Evolutionary conservation across 1,140 invertebrate species (phyloP).

Genomic region (Copidosoma floridanum): DNA sequence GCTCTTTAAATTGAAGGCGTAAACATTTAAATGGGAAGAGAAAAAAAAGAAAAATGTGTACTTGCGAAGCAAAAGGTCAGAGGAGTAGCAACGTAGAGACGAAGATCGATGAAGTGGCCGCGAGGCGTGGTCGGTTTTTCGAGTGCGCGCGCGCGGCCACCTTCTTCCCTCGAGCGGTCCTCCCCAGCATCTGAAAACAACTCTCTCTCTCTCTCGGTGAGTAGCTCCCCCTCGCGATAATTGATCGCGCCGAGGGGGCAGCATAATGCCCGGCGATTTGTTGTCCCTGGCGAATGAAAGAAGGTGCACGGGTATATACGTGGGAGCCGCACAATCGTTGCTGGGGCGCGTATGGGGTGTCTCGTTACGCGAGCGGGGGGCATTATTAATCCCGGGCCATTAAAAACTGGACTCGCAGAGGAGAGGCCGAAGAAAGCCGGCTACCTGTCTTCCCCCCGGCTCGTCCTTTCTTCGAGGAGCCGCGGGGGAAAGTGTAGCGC

Average conservation of each 20-base stretch:
- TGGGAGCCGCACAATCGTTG: slow-evolving; percentile 44
- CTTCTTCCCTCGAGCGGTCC: not conserved
- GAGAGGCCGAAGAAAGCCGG: not conserved
- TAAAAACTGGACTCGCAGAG: slow-evolving; percentile 50
- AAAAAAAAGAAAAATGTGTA: no score
- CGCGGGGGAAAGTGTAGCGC: no score
- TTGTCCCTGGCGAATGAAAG: no score
- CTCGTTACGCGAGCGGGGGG: no score
- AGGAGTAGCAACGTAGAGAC: slow-evolving; percentile 25
- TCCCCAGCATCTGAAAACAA: not conserved
- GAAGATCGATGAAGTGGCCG: slow-evolving; percentile 55
- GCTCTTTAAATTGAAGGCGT: no score
- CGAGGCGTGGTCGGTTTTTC: slow-evolving; percentile 32
- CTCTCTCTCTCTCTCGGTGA: slow-evolving; percentile 31
- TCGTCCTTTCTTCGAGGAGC: no score
- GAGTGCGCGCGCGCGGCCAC: slow-evolving; percentile 12
- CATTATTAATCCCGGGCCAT: slow-evolving; percentile 53
- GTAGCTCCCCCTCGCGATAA: slow-evolving; percentile 37
- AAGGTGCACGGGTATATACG: slow-evolving; percentile 55
- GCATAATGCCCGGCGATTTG: slow-evolving; percentile 56
- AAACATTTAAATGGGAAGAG: no score
- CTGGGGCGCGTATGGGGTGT: no score
- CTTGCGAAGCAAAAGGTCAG: not conserved
- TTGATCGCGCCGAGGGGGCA: slow-evolving; percentile 52
- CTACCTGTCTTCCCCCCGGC: no score